Evolutionary conservation across 2,888 invertebrate species (phyloP).

Genomic region (Prenolepis imparis): DNA sequence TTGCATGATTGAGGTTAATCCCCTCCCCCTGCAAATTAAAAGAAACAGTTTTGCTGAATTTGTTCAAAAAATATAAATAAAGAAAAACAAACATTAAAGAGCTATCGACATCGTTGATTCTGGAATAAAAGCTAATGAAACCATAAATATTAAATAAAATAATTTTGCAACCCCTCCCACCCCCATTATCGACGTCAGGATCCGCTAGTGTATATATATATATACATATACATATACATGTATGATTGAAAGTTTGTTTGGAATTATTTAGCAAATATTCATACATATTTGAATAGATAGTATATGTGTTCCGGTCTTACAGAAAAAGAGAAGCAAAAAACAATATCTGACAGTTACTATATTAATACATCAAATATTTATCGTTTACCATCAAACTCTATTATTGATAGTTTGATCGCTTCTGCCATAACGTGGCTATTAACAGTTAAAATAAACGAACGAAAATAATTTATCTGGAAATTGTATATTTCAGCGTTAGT

Average conservation of each 20-base stretch:
- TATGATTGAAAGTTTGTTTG: neutral
- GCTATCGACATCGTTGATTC: too few relatives aligned
- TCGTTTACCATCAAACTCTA: neutral
- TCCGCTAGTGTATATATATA: too few relatives aligned
- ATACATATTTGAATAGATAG: neutral
- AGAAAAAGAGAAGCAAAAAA: neutral
- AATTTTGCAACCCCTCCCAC: too few relatives aligned
- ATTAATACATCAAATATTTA: slow-evolving; percentile 25
- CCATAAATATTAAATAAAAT: too few relatives aligned
- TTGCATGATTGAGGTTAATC: too few relatives aligned
- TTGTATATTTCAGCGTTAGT: slow-evolving; percentile 30
- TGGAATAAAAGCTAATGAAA: too few relatives aligned
- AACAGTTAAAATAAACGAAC: slow-evolving; percentile 12
- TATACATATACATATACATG: too few relatives aligned
- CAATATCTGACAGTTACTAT: neutral
- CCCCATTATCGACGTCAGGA: too few relatives aligned
- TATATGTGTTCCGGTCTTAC: neutral
- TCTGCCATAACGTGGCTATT: neutral
- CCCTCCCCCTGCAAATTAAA: too few relatives aligned
- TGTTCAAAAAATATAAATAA: too few relatives aligned
- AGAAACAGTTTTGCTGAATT: too few relatives aligned
- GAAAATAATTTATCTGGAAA: neutral
- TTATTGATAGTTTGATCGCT: slow-evolving; percentile 11
- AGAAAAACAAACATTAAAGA: too few relatives aligned
- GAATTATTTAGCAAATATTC: neutral